Evolutionary conservation across 2,888 invertebrate genomes (phyloP).

Genomic region (Tenthredo scrophulariae): DNA sequence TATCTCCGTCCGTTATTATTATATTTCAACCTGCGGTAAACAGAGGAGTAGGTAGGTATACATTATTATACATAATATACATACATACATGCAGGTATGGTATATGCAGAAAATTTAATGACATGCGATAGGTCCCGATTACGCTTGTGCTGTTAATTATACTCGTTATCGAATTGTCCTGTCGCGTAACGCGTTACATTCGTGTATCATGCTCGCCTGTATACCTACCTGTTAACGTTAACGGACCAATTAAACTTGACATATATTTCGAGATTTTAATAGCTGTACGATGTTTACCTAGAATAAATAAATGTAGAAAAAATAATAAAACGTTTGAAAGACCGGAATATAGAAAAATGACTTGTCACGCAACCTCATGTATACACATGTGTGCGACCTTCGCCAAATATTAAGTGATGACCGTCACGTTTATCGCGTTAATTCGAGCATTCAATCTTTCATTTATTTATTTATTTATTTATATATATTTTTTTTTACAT

Average conservation of each 20-base stretch:
- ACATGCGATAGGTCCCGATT: conserved; percentile 6
- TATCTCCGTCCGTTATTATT: conserved; percentile 30
- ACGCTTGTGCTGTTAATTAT: not conserved
- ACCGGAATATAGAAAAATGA: conserved; percentile 3
- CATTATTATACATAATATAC: not conserved
- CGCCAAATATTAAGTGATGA: conserved; percentile 13
- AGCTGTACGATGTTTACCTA: not conserved
- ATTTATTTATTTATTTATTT: not conserved
- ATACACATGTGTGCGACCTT: not conserved
- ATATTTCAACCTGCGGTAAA: conserved; percentile 10
- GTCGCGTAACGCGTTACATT: conserved; percentile 17
- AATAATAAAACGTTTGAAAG: not conserved
- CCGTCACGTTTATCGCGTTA: conserved; percentile 22
- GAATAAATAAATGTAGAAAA: not conserved
- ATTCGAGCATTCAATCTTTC: conserved; percentile 25
- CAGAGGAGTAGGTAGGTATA: not conserved
- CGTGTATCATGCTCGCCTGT: not conserved
- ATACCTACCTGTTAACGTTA: no score
- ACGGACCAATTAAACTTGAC: not conserved
- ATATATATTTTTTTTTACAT: not conserved
- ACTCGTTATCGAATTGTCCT: conserved; percentile 35
- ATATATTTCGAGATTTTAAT: not conserved
- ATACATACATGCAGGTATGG: not conserved
- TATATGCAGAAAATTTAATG: not conserved
- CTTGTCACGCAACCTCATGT: not conserved